phyloP scores from a whole-genome alignment of 2,797 vertebrate species.

The Melanotaenia maccullochi region DNA sequence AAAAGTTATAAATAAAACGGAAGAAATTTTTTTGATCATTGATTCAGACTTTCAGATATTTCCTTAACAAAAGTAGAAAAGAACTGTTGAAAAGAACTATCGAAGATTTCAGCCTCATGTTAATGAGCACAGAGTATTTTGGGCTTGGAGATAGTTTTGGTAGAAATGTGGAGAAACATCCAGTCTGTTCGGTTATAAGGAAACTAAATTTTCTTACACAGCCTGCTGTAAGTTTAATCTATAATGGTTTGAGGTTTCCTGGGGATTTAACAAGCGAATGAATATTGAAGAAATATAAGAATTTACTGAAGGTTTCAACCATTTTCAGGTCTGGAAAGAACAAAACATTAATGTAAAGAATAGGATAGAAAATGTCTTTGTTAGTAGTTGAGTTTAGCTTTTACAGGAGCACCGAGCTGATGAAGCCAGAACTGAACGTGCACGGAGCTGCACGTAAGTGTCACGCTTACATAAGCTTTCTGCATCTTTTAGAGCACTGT shows the following conservation, averaged over 20 bases:
- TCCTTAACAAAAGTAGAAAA: neutral
- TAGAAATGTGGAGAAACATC: neutral
- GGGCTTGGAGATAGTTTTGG: neutral
- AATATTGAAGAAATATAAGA: neutral
- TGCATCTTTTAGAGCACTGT: slow-evolving; percentile 33
- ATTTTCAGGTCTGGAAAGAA: neutral
- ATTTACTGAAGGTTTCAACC: neutral
- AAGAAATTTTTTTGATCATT: neutral
- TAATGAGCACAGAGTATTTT: neutral
- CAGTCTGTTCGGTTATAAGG: neutral
- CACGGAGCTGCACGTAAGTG: slow-evolving; percentile 17
- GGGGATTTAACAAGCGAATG: neutral
- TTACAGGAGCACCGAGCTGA: slow-evolving; percentile 21
- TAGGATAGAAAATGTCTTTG: neutral
- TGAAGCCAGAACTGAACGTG: neutral
- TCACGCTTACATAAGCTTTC: slow-evolving; percentile 38
- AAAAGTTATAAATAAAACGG: neutral
- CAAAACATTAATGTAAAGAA: neutral
- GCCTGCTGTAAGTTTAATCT: neutral
- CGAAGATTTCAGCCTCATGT: neutral
- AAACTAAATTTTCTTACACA: neutral
- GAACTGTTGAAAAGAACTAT: neutral
- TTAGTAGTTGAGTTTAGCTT: neutral
- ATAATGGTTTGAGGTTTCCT: neutral
- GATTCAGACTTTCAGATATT: neutral